phyloP scores from a whole-genome alignment of 2,113 vertebrate species.

The Zosterops lateralis region DNA sequence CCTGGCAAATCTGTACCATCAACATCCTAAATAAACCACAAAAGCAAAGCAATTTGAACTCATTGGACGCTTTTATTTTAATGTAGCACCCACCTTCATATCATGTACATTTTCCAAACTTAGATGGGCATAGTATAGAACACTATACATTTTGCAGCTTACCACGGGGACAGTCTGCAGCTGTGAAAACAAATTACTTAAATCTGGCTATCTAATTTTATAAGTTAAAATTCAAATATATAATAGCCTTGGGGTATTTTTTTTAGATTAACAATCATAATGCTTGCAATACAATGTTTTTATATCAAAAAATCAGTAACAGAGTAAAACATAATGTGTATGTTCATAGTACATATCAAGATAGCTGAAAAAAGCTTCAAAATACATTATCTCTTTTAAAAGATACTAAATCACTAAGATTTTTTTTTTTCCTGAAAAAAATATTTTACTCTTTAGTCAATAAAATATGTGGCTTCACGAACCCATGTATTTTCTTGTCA shows the following conservation, averaged over 20 bases:
- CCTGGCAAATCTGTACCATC: background rate
- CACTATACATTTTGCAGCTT: conserved; percentile 23
- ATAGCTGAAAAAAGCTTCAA: conserved; percentile 65
- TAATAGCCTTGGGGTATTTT: conserved; percentile 42
- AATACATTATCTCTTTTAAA: conserved; percentile 64
- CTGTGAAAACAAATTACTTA: conserved; percentile 73
- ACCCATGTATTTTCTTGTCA: background rate
- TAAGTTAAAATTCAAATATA: conserved; percentile 69
- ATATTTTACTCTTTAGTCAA: conserved; percentile 63
- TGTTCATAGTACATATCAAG: conserved; percentile 64
- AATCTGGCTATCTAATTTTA: conserved; percentile 61
- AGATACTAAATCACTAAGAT: conserved; percentile 22
- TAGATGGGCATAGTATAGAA: conserved; percentile 43
- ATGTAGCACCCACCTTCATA: conserved; percentile 66
- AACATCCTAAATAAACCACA: conserved; percentile 33
- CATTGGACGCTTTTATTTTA: conserved; percentile 70
- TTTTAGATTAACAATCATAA: conserved; percentile 59
- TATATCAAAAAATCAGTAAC: conserved; percentile 56
- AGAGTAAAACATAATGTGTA: conserved; percentile 54
- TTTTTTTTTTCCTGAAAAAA: conserved; percentile 62
- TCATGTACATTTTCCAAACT: conserved; percentile 58
- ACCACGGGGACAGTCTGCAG: conserved; percentile 65
- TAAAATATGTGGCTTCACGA: conserved; percentile 57
- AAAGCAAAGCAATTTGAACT: conserved; percentile 10
- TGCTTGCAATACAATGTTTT: conserved; percentile 18